Evolutionary conservation across 2,113 vertebrate genomes (phyloP).

Genomic region (Clarias macrocephalus): DNA sequence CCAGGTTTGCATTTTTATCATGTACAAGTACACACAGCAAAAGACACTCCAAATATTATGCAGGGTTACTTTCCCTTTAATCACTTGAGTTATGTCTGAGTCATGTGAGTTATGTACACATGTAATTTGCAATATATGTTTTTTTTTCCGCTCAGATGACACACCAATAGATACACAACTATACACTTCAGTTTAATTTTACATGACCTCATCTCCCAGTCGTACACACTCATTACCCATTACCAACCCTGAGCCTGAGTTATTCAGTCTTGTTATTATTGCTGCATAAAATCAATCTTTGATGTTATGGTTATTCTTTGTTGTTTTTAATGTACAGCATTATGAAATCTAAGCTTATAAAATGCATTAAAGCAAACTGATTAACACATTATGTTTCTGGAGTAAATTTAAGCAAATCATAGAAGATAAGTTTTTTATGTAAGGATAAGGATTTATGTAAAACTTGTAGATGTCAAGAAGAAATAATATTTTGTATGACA

Average conservation of each 20-base stretch:
- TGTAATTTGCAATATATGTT: neutral
- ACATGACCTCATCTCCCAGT: neutral
- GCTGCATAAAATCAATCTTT: neutral
- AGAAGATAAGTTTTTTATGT: neutral
- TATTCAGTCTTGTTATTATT: neutral
- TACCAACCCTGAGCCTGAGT: neutral
- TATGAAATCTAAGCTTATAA: neutral
- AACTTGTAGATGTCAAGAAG: neutral
- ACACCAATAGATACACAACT: neutral
- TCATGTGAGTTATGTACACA: neutral
- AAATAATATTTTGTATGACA: neutral
- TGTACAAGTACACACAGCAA: neutral
- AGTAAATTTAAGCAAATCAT: neutral
- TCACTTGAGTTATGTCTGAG: neutral
- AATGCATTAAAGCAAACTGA: neutral
- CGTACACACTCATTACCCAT: neutral
- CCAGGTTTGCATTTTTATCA: neutral
- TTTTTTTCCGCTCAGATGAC: neutral
- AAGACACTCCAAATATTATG: neutral
- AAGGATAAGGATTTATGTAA: too few species aligned
- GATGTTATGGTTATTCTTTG: neutral
- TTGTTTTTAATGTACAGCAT: neutral
- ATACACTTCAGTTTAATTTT: neutral
- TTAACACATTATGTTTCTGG: neutral
- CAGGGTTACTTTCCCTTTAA: neutral